Base-by-base conservation (phyloP, 2,888 invertebrate species). In the Leptogaster cylindrica region DNA sequence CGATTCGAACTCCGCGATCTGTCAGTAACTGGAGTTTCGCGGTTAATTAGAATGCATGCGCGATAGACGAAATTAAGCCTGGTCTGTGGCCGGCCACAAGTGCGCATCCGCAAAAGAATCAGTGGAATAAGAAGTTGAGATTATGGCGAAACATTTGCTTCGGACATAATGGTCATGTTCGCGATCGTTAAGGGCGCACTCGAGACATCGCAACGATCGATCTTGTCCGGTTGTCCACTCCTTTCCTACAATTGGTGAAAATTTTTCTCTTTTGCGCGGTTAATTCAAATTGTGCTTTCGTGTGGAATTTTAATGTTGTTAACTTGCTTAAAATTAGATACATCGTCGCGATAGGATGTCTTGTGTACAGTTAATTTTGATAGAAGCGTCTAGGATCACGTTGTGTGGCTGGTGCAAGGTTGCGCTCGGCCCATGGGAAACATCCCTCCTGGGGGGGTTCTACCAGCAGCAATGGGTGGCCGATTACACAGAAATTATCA, bases 201-300 rank as follows among this genome's bases (percentile, higher is more conserved):
- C 55, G 55, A 55, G 55, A 55, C 55, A 55, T 55, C 55, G 55
- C 55, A 14, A 55, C 55, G 20, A 55, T 55, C 36, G 55, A 55
- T 55, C 55, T 55, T 36, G 55, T 55, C 23, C 25, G 55, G 16
- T 16, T 33, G 33, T 28, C 12, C 6, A 14, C 20, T 36, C 14
- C 23, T 36, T 2, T 23, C 23, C 14, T 23, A 55, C 55, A 55
- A 55, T 52, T 36, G 55, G 36, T 36, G 55, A 55, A 55, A 55
- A 36, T 55, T 36, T 20, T 23, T 25, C 31, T 12, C n/a, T 36
- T 14, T 23, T 25, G 36, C 23, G 55, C 12, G 36, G 23, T 33
- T 33, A 20, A 20, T 33, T 55, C 55, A 39, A 55, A 36, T 36
- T 16, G 39, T 12, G 36, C 18, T 36, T 55, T 36, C 14, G 23